These are phyloP conservation scores for Drosophila guanche DNA, from an alignment of 1,140 invertebrate genomes.

Conservation along the genomic window DNA sequence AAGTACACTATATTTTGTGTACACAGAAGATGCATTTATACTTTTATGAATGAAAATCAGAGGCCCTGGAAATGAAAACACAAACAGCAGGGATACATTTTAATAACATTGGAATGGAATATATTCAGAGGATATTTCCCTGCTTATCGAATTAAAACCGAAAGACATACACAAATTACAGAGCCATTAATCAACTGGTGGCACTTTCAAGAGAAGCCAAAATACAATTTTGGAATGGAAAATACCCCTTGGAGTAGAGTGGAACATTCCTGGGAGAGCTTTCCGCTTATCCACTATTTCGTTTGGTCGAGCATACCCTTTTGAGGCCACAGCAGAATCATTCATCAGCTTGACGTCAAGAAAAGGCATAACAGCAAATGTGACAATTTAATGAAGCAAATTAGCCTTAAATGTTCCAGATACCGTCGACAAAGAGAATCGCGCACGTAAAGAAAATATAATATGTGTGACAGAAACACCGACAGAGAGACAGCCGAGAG, in stretches of 20 bases:
- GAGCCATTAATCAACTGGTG: constrained; percentile 15
- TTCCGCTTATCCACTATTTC: too few species aligned
- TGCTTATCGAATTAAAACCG: constrained; percentile 26
- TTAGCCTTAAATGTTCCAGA: constrained; percentile 77
- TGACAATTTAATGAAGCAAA: constrained; percentile 75
- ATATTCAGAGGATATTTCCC: not conserved
- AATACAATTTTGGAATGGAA: not conserved
- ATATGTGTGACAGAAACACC: constrained; percentile 20
- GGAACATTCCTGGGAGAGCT: too few species aligned
- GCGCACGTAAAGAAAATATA: constrained; percentile 66
- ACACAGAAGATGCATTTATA: constrained; percentile 1
- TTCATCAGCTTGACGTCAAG: constrained; percentile 36
- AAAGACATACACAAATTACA: constrained; percentile 11
- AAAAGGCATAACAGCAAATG: constrained; percentile 63
- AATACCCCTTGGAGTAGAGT: constrained; percentile 1
- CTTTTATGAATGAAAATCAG: constrained; percentile 30
- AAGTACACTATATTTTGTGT: constrained; percentile 55
- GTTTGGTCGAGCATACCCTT: too few species aligned
- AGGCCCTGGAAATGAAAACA: constrained; percentile 5
- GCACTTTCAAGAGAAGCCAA: not conserved
- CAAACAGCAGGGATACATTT: constrained; percentile 1
- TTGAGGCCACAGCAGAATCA: not conserved
- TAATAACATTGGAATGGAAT: constrained; percentile 21
- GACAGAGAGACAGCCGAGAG: constrained; percentile 16
- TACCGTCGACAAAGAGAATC: constrained; percentile 57